These are phyloP conservation scores for Andrena fulva DNA, from an alignment of 2,888 invertebrate genomes.

Conservation along the genomic window DNA sequence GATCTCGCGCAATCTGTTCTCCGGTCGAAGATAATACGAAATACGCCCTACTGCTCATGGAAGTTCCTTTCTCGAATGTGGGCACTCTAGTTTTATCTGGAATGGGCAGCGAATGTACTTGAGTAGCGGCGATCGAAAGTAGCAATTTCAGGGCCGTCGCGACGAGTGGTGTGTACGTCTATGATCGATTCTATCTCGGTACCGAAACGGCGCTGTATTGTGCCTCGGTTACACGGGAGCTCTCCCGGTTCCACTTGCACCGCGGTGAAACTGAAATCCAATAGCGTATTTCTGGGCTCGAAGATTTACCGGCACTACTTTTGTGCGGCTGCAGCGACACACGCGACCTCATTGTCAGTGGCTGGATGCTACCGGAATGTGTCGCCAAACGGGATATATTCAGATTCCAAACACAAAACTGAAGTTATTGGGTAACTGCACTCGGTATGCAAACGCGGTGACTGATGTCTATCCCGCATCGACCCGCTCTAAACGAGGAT, in stretches of 20 bases:
- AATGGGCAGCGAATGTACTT: constrained; percentile 30
- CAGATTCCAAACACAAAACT: constrained; percentile 21
- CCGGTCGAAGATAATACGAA: constrained; percentile 29
- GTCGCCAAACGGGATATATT: constrained; percentile 42
- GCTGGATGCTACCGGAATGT: background rate
- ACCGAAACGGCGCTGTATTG: constrained; percentile 4
- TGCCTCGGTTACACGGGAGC: constrained; percentile 24
- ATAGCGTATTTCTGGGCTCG: constrained; percentile 53
- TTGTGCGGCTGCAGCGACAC: constrained; percentile 18
- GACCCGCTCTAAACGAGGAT: background rate
- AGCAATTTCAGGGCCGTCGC: constrained; percentile 25
- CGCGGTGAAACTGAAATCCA: constrained; percentile 40
- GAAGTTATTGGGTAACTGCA: constrained; percentile 35
- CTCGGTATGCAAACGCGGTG: background rate
- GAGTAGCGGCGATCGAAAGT: constrained; percentile 35
- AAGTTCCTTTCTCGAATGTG: constrained; percentile 5
- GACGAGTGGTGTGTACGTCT: background rate
- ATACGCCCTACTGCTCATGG: background rate
- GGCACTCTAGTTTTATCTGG: constrained; percentile 52
- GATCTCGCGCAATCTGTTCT: constrained; percentile 1
- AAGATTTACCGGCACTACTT: constrained; percentile 55
- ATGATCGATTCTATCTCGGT: constrained; percentile 51
- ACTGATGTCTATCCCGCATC: constrained; percentile 5
- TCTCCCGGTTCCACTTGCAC: constrained; percentile 45
- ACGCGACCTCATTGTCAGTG: too few species aligned